Evolutionary conservation across 2,888 invertebrate species (phyloP).

Genomic region (Dolomedes plantarius): DNA sequence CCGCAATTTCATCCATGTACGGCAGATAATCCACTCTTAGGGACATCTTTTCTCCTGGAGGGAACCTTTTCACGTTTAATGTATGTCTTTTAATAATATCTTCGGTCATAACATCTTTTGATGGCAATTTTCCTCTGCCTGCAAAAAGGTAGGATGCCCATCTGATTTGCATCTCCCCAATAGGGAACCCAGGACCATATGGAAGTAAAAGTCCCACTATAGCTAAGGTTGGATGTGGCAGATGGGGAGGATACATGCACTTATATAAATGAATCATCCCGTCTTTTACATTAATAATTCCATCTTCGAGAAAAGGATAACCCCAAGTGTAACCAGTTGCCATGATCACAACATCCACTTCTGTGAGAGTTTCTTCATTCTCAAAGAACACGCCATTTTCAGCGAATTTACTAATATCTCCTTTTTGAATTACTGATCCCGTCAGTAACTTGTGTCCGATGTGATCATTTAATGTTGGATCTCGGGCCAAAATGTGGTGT

Average conservation of each 20-base stretch:
- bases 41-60: conserved; percentile 13
- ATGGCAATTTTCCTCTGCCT: conserved; percentile 36
- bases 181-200: conserved; percentile 71
- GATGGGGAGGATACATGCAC: conserved; percentile 73
- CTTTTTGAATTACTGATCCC: conserved; percentile 75
- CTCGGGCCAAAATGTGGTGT: conserved; percentile 74
- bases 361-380: conserved; percentile 35
- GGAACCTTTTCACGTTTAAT: neutral
- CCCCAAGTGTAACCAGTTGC: conserved; percentile 74
- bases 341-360: conserved; percentile 68
- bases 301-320: conserved; percentile 76
- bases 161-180: conserved; percentile 72
- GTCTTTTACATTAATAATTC: conserved; percentile 37
- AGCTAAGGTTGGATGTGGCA: conserved; percentile 74
- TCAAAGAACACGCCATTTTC: conserved; percentile 47
- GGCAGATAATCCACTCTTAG: conserved; percentile 73
- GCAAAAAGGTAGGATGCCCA: conserved; percentile 55
- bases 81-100: conserved; percentile 22
- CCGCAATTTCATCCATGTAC: conserved; percentile 78
- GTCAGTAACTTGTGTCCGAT: conserved; percentile 77
- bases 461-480: conserved; percentile 77
- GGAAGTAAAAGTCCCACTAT: conserved; percentile 73
- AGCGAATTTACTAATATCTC: conserved; percentile 74
- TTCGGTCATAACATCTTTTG: conserved; percentile 35
- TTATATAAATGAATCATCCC: conserved; percentile 72